Evolutionary conservation across 2,797 vertebrate species (phyloP), one percentile per base, ranked within the genome.

Genomic region (Gambelia wislizenii): DNA sequence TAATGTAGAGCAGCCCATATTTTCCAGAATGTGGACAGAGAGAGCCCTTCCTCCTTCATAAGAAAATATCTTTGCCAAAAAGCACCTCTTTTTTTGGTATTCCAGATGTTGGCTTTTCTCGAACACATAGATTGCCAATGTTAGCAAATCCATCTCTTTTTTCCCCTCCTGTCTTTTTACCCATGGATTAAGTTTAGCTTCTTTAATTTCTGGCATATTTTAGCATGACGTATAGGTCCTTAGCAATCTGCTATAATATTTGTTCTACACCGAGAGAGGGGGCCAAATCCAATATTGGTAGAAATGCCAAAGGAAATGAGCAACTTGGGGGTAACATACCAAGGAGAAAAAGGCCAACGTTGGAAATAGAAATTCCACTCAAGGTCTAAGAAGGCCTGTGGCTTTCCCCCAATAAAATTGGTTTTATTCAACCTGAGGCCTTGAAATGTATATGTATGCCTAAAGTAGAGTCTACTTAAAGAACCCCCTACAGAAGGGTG

Each of bases 171-270:
- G 6, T 42, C 72, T 16, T 52, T 49, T 20, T 49, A 74, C 49
- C 54, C 16, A 4, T 85, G 93, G 93, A 92, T 74, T 93, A 77
- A 91, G 91, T 90, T 95, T 87, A 95, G 92, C 93, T 95, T 93
- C 93, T 95, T 95, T 84, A 89, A 95, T 91, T 89, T 92, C 59
- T 95, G 95, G 94, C 92, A 90, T 92, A 92, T 95, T 59, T 77
- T 93, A 87, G 0, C 87, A 90, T 95, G 93, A 95, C 92, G 81
- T 96, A 78, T 91, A 93, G 90, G 94, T 91, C 95, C 89, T 91
- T 92, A 89, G 92, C 91, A 91, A 95, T 89, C 94, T 94, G 95
- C 93, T 94, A 91, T 94, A 95, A 94, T 95, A 96, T 95, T 95
- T 95, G 93, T 91, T 95, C 94, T 95, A 90, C 93, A 87, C 92